Conservation (phyloP, 1,140 invertebrate species). For the Centruroides sculpturatus region DNA sequence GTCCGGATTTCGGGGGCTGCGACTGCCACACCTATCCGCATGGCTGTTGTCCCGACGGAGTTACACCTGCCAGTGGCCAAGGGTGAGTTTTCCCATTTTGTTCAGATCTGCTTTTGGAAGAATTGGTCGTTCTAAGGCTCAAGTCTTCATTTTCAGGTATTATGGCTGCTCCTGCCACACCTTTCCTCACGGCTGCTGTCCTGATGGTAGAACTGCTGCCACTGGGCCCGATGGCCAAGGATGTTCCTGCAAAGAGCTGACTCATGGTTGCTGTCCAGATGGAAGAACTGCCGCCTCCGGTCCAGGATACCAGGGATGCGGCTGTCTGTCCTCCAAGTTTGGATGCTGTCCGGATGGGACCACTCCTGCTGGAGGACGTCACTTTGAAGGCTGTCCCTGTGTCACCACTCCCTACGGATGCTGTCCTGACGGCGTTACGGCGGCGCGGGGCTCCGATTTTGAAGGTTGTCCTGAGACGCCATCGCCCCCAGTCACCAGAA, state of each 20-base stretch:
- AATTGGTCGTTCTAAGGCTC: constrained; percentile 27
- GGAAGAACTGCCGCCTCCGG: constrained; percentile 61
- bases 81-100: constrained; percentile 21
- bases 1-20: constrained; percentile 29
- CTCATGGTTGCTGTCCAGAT: constrained; percentile 79
- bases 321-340: constrained; percentile 27
- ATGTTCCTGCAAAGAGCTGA: constrained; percentile 58
- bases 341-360: constrained; percentile 78
- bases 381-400: constrained; percentile 38
- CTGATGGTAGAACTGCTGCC: constrained; percentile 50
- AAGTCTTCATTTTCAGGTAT: too few species aligned
- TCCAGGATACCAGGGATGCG: constrained; percentile 59
- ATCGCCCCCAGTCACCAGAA: too few species aligned
- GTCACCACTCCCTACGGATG: constrained; percentile 44
- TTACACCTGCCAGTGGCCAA: constrained; percentile 44
- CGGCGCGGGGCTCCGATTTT: constrained; percentile 18
- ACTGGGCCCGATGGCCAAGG: constrained; percentile 48
- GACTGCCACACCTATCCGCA: constrained; percentile 24
- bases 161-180: constrained; percentile 59
- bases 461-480: constrained; percentile 38
- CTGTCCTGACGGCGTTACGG: constrained; percentile 52
- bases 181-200: constrained; percentile 65
- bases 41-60: constrained; percentile 85
- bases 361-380: constrained; percentile 65
- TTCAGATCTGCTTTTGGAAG: constrained; percentile 40